Evolutionary conservation across 2,797 vertebrate species (phyloP).

Genomic region (Gila robusta): DNA sequence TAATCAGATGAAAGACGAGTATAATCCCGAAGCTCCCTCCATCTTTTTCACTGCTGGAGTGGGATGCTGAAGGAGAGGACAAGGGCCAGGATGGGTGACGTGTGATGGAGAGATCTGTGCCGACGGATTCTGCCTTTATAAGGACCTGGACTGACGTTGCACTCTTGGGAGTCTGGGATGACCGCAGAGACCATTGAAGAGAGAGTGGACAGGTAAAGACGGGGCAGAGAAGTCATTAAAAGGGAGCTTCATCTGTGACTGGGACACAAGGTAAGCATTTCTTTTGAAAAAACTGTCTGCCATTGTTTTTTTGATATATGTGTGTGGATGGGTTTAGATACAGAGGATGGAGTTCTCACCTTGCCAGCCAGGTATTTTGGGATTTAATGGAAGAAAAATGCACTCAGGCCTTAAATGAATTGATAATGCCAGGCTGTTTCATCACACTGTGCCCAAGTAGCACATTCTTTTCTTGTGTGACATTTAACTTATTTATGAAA

Average conservation of each 20-base stretch:
- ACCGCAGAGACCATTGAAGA: slow-evolving; percentile 24
- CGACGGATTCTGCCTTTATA: slow-evolving; percentile 40
- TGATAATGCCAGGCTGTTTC: slow-evolving; percentile 31
- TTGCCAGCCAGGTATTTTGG: slow-evolving; percentile 50
- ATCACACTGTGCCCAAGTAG: neutral
- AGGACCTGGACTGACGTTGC: slow-evolving; percentile 53
- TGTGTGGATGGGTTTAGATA: slow-evolving; percentile 28
- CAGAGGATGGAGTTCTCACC: slow-evolving; percentile 30
- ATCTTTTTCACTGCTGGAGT: slow-evolving; percentile 70
- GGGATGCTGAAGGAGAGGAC: slow-evolving; percentile 55
- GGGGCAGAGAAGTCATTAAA: slow-evolving; percentile 25
- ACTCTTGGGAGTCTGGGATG: slow-evolving; percentile 44
- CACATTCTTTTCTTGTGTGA: neutral
- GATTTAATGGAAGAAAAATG: slow-evolving; percentile 32
- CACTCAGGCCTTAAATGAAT: slow-evolving; percentile 43
- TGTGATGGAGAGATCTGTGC: slow-evolving; percentile 53
- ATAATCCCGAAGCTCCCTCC: slow-evolving; percentile 74
- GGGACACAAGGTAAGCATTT: slow-evolving; percentile 47
- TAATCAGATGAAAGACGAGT: slow-evolving; percentile 73
- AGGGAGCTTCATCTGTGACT: slow-evolving; percentile 16
- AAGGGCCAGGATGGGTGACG: slow-evolving; percentile 49
- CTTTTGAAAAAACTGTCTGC: neutral
- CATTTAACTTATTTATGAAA: neutral
- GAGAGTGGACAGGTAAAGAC: slow-evolving; percentile 26
- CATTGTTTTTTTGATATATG: slow-evolving; percentile 24